Evolutionary conservation across 2,797 vertebrate genomes (phyloP).

Genomic region (Cetoscarus ocellatus): DNA sequence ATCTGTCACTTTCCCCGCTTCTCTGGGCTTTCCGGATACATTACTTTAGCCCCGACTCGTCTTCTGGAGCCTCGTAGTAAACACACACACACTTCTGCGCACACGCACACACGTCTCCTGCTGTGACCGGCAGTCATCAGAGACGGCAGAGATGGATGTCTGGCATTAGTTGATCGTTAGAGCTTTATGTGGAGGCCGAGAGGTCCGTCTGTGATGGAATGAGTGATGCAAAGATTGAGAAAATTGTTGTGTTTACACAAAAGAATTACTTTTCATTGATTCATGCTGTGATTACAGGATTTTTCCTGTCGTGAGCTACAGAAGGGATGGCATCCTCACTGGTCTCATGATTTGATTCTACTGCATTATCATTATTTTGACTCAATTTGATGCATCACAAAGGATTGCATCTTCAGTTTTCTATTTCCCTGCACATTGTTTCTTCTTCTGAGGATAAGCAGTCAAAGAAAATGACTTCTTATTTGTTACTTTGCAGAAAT

Average conservation of each 20-base stretch:
- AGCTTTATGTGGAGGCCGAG: slow-evolving; percentile 15
- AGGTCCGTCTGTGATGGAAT: slow-evolving; percentile 35
- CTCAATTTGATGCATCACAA: too few species aligned
- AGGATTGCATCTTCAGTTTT: too few species aligned
- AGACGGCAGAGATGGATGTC: slow-evolving; percentile 42
- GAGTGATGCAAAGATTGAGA: slow-evolving; percentile 29
- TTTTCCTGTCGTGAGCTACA: too few species aligned
- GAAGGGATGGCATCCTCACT: too few species aligned
- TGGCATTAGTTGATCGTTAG: slow-evolving; percentile 38
- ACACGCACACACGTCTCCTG: slow-evolving; percentile 14
- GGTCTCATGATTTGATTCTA: too few species aligned
- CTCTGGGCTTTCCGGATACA: slow-evolving; percentile 20
- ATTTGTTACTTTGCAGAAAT: too few species aligned
- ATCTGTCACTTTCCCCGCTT: slow-evolving; percentile 71
- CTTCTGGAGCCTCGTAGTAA: not conserved
- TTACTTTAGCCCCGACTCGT: slow-evolving; percentile 36
- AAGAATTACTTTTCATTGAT: slow-evolving; percentile 10
- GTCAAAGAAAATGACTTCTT: too few species aligned
- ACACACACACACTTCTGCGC: slow-evolving; percentile 8
- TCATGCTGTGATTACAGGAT: slow-evolving; percentile 2
- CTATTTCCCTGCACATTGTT: too few species aligned
- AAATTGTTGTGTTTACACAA: not conserved
- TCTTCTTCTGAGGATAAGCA: too few species aligned
- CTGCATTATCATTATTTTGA: too few species aligned
- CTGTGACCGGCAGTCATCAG: slow-evolving; percentile 32